Base-by-base conservation (phyloP, 2,797 vertebrate genomes). In the Lemur catta region DNA sequence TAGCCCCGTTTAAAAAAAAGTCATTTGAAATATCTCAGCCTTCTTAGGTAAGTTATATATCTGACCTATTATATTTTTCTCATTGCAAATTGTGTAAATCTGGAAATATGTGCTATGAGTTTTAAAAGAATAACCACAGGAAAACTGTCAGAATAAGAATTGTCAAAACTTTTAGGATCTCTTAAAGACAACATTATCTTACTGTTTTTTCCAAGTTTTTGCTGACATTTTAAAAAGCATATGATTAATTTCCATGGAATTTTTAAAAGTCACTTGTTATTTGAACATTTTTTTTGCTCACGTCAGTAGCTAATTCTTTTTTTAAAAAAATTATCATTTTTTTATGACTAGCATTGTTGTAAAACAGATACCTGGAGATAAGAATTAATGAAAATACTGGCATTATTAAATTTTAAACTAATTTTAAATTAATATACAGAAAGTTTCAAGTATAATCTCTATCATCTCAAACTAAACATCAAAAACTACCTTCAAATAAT, bases 191-290 rank as follows among this genome's bases (percentile, higher is more conserved):
- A 46, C 33, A 85, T 88, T 67, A 76, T 30, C 20, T 55, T 82
- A 43, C 18, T 84, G 11, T 59, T 9, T 81, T 82, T 89, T 92
- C 22, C 22, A 89, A 28, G 30, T 79, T 24, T 74, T 59, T 26
- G 63, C 57, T 92, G 28, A 26, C 13, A 84, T 41, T 79, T 94
- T 91, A 24, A 85, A 93, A 82, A 55, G n/a, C 14, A 52, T n/a
- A 48, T 85, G 22, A 78, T 85, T 91, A 84, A 90, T 93, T 78
- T 3, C 13, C 8, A 74, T 52, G 38, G 6, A 61, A 82, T 80
- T 96, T 93, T 13, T 7, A 91, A 92, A 84, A 30, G 30, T 33
- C 20, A 65, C 52, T 95, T 96, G 9, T 72, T 93, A 41, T 94
- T 63, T 90, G 74, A 82, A 57, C 9, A 52, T 38, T 63, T 76